Evolutionary conservation across 2,888 invertebrate genomes (phyloP).

Genomic region (Stenoptilia bipunctidactyla): DNA sequence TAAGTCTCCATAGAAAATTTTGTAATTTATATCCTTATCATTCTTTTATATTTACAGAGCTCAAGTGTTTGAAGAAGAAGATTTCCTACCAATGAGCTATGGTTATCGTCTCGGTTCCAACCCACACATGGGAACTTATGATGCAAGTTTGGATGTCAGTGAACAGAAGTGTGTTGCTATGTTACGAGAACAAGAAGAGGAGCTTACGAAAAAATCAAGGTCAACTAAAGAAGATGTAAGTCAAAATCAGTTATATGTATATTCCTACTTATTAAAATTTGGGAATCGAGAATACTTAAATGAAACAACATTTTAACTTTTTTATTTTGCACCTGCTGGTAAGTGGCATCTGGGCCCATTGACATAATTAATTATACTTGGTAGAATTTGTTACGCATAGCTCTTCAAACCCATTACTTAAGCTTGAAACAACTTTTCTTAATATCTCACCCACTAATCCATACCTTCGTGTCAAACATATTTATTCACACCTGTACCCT

Average conservation of each 20-base stretch:
- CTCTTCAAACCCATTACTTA: no score
- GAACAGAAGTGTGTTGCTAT: conserved; percentile 85
- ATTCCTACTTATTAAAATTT: no score
- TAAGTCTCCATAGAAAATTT: background rate
- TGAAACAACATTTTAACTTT: no score
- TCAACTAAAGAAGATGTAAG: conserved; percentile 68
- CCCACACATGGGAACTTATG: conserved; percentile 45
- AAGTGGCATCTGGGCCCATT: no score
- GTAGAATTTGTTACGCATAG: no score
- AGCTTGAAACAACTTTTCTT: no score
- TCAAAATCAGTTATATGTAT: conserved; percentile 5
- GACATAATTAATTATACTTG: no score
- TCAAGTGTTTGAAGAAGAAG: conserved; percentile 94
- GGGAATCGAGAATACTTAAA: no score
- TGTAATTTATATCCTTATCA: background rate
- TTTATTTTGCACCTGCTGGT: no score
- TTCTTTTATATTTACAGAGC: conserved; percentile 65
- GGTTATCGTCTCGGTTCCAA: conserved; percentile 83
- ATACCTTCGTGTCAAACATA: no score
- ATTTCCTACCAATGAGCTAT: conserved; percentile 94
- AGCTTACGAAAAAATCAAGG: conserved; percentile 79
- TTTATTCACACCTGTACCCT: no score
- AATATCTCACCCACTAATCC: no score
- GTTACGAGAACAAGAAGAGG: conserved; percentile 93
- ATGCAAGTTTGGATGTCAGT: conserved; percentile 79